These are phyloP conservation scores for Rhynchotus rufescens DNA, from an alignment of 2,797 vertebrate genomes.

Conservation along the genomic window DNA sequence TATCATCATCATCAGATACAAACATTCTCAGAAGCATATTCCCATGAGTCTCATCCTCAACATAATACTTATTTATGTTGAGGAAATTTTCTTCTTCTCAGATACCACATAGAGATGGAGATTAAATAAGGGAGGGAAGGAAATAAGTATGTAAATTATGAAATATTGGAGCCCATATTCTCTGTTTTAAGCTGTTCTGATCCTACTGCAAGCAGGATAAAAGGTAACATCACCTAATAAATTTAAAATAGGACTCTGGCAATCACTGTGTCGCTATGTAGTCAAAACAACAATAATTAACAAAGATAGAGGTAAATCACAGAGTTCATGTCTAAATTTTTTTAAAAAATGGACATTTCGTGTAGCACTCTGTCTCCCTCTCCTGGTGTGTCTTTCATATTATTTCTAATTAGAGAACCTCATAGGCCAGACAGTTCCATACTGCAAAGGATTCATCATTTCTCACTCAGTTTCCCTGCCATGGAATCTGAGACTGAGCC, in stretches of 20 bases:
- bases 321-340: background rate
- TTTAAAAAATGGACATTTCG: background rate
- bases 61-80: background rate
- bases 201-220: background rate
- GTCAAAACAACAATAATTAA: background rate
- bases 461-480: background rate
- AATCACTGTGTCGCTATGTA: background rate
- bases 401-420: background rate
- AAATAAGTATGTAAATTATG: background rate
- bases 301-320: background rate
- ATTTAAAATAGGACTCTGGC: background rate
- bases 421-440: background rate
- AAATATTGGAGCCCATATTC: background rate
- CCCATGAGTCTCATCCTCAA: background rate
- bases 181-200: background rate
- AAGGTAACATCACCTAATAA: background rate
- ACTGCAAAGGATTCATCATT: background rate
- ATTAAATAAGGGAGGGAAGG: background rate
- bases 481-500: background rate
- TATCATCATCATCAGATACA: background rate
- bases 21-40: background rate
- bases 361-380: conserved; percentile 34
- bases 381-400: background rate
- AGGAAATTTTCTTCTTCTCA: background rate
- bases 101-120: background rate